Evolutionary conservation across 92 coral and sea anemone species (phyloP).

Genomic region (Pocillopora meandrina): DNA sequence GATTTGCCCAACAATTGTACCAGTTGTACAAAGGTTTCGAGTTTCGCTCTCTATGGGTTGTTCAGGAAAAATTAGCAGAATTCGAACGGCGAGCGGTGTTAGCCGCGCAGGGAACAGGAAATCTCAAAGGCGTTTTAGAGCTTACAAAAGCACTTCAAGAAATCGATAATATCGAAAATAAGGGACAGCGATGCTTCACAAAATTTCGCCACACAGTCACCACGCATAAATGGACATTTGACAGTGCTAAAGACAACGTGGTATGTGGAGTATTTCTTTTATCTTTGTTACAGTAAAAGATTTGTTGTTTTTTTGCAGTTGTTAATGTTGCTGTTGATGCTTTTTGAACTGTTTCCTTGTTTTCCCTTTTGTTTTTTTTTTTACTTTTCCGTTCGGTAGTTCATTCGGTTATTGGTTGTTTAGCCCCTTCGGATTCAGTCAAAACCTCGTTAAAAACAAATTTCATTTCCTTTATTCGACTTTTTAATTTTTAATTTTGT

Average conservation of each 20-base stretch:
- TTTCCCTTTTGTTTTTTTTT: not conserved
- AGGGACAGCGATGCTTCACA: conserved; percentile 1
- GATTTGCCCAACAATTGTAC: conserved; percentile 25
- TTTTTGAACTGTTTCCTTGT: not conserved
- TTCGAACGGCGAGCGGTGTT: too few species aligned
- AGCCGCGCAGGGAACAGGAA: too few species aligned
- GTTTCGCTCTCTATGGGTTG: not conserved
- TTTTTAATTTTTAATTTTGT: not conserved
- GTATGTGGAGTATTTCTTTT: not conserved
- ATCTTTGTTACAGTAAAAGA: not conserved
- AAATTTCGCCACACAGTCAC: not conserved
- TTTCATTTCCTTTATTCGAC: too few species aligned
- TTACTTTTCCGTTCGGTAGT: not conserved
- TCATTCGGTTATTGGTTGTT: too few species aligned
- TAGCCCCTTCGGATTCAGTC: not conserved
- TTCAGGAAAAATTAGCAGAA: too few species aligned
- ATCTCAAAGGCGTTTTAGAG: too few species aligned
- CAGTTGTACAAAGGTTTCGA: conserved; percentile 31
- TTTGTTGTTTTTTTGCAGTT: not conserved
- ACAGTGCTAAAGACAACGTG: not conserved
- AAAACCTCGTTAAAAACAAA: not conserved
- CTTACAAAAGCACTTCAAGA: not conserved
- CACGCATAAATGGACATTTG: conserved; percentile 4
- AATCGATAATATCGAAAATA: not conserved
- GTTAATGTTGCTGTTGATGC: not conserved